A percentile compares a stretch with the other conserved stretches of the same genome.
Evolutionary conservation across 2,888 invertebrate species (phyloP).

Genomic region (Buathra laborator): DNA sequence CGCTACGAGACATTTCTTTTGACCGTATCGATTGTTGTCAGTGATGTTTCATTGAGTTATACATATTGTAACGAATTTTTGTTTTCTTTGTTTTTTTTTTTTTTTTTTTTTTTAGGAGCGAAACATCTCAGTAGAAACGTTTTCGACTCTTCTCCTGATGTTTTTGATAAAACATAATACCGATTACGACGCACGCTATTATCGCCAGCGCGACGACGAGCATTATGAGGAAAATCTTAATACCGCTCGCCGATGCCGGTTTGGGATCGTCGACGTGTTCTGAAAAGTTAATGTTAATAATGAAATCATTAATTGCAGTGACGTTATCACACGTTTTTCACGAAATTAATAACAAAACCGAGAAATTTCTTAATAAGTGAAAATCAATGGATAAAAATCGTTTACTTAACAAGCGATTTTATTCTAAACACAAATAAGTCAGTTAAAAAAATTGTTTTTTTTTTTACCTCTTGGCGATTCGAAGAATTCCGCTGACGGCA

Average conservation of each 20-base stretch:
- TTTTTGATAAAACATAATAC: slow-evolving; percentile 97
- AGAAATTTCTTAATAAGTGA: no score
- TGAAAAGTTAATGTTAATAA: slow-evolving; percentile 73
- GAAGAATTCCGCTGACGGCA: slow-evolving; percentile 95
- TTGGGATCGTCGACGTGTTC: slow-evolving; percentile 96
- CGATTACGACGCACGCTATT: slow-evolving; percentile 94
- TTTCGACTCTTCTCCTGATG: slow-evolving; percentile 95
- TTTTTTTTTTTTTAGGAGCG: not conserved
- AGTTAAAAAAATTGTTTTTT: not conserved
- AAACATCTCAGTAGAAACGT: slow-evolving; percentile 89
- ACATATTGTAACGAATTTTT: slow-evolving; percentile 8
- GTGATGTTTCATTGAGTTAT: slow-evolving; percentile 10
- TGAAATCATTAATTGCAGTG: not conserved
- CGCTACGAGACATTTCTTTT: not conserved
- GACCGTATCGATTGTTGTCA: not conserved
- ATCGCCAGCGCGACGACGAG: slow-evolving; percentile 93
- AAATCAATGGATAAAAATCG: no score
- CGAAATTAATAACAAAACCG: no score
- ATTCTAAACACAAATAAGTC: not conserved
- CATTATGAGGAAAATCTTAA: slow-evolving; percentile 96
- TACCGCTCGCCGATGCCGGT: slow-evolving; percentile 93
- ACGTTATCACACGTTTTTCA: not conserved
- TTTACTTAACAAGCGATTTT: no score
- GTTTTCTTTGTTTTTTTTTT: slow-evolving; percentile 30
- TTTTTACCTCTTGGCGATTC: slow-evolving; percentile 92